phyloP scores from a whole-genome alignment of 1,140 invertebrate species.

The Brachionus manjavacas region DNA sequence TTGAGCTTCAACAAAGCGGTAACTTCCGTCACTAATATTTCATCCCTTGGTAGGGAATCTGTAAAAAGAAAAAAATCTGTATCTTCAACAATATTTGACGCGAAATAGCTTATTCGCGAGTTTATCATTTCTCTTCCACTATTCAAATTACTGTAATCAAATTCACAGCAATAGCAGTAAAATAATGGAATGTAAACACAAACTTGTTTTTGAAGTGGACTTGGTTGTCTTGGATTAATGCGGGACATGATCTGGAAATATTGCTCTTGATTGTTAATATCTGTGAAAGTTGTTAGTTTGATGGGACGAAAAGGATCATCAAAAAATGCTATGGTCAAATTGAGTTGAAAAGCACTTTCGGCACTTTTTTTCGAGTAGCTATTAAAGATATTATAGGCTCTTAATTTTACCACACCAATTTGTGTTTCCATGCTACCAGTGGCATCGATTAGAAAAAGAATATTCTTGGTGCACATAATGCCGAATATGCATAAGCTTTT shows the following conservation, averaged over 20 bases:
- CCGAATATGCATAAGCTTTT: neutral
- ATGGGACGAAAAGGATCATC: neutral
- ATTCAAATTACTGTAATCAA: neutral
- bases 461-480: neutral
- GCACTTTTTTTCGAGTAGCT: neutral
- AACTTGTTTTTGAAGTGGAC: neutral
- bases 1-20: neutral
- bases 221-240: neutral
- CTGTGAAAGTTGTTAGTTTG: too few relatives aligned
- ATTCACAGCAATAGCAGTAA: neutral
- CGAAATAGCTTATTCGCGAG: neutral
- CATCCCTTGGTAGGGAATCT: neutral
- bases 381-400: neutral
- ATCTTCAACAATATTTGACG: neutral
- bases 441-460: neutral
- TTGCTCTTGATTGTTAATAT: neutral
- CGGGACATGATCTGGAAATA: neutral
- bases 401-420: neutral
- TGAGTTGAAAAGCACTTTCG: neutral
- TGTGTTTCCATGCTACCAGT: neutral
- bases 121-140: neutral
- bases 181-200: neutral
- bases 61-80: neutral
- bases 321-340: neutral
- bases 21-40: neutral